Evolutionary conservation across 2,888 invertebrate species (phyloP).

Genomic region (Bimastos eiseni): DNA sequence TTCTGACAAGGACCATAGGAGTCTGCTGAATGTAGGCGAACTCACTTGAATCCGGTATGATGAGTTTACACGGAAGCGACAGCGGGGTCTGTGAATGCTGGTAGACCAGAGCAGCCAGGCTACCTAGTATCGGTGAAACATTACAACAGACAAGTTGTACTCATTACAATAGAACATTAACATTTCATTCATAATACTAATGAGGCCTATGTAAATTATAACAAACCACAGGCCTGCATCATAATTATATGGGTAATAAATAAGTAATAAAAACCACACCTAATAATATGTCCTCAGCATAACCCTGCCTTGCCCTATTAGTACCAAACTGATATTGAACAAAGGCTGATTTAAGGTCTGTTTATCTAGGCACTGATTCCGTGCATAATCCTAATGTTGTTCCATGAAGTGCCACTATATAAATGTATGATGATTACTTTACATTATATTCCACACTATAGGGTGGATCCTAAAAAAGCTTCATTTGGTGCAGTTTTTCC

Average conservation of each 20-base stretch:
- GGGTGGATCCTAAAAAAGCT: not conserved
- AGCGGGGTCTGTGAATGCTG: constrained; percentile 95
- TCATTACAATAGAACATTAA: not conserved
- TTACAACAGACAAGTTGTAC: not conserved
- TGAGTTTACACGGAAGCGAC: constrained; percentile 87
- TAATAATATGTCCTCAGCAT: not conserved
- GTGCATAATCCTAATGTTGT: not conserved
- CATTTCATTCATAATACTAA: not conserved
- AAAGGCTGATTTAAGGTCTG: not conserved
- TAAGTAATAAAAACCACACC: not conserved
- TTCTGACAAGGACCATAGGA: too few species aligned
- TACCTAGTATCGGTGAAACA: constrained; percentile 66
- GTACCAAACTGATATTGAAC: not conserved
- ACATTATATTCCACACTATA: not conserved
- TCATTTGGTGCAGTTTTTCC: not conserved
- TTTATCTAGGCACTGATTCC: not conserved
- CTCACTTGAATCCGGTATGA: constrained; percentile 74
- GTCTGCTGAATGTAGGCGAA: too few species aligned
- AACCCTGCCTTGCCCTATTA: not conserved
- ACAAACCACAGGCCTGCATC: not conserved
- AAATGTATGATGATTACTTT: not conserved
- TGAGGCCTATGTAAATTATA: not conserved
- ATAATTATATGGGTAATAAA: not conserved
- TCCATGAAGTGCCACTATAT: not conserved
- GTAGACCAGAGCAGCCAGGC: constrained; percentile 93